Evolutionary conservation across 2,797 vertebrate species (phyloP).

Genomic region (Rhynchotus rufescens): DNA sequence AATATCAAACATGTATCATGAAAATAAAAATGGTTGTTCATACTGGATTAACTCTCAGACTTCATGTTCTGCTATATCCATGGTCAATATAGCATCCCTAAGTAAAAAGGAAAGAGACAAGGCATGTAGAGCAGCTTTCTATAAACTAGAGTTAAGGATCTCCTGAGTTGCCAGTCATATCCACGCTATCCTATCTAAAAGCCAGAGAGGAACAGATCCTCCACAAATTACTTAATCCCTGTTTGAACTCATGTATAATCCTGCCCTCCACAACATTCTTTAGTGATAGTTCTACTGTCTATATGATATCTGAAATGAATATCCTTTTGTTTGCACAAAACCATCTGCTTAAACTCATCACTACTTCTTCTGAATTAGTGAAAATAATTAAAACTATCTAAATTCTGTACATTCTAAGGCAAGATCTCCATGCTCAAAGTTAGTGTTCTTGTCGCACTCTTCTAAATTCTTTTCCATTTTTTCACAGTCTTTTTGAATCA

Average conservation of each 20-base stretch:
- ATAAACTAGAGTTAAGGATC: neutral
- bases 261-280: neutral
- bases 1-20: neutral
- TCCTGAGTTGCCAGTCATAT: neutral
- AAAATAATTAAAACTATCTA: slow-evolving; percentile 17
- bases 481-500: neutral
- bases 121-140: neutral
- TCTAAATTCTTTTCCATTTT: slow-evolving; percentile 23
- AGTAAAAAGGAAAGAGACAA: neutral
- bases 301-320: neutral
- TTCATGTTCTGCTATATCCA: neutral
- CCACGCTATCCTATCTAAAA: neutral
- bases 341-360: neutral
- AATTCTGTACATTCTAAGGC: neutral
- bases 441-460: neutral
- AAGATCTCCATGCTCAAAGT: neutral
- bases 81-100: neutral
- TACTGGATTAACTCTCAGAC: neutral
- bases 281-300: neutral
- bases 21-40: neutral
- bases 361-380: neutral
- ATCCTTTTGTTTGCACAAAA: neutral
- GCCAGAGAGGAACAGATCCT: neutral
- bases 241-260: neutral
- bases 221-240: neutral